Base-by-base conservation (phyloP, 2,797 vertebrate genomes). In the Florisuga fusca region DNA sequence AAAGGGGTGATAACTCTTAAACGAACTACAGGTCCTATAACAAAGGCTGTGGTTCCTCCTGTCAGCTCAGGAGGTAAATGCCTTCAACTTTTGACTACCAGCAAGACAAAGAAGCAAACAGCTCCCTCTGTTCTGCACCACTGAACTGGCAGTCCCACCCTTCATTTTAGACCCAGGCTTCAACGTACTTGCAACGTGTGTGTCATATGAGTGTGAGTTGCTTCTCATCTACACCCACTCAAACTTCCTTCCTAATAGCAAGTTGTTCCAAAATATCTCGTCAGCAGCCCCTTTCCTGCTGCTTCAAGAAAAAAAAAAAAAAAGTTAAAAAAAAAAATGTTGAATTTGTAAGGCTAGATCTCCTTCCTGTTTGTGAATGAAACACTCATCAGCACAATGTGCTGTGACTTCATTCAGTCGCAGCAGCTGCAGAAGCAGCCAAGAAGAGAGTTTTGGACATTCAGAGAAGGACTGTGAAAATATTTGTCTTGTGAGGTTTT, bases 211-310 rank as follows among this genome's bases (percentile, higher is more conserved):
- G 86, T 88, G 89, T 94, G 95, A 98, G 95, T 83, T 96, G 82
- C 88, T 97, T 97, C 96, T 97, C 96, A 95, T 96, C 94, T 95
- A 86, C 95, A 93, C 97, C 97, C 96, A 97, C 97, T 97, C 96
- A 91, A 48, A 93, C 97, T 98, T 98, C 97, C 97, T 98, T 97
- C 96, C 97, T 98, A 98, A 97, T 96, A 97, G 84, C 94, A 96
- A 97, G 72, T 96, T 95, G 83, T 97, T 98, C 94, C 94, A 97
- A 98, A 98, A 98, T 97, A 97, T 95, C 96, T 97, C 81, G 66
- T 97, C 97, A 97, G 93, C 96, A 97, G 90, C 69, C 72, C 81
- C 90, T 97, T 95, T 97, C 90, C 96, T 95, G 79, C 85, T 96
- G 43, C 85, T 91, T 90, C 59, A 96, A 93, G 66, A 51, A 59